Evolutionary conservation across 2,888 invertebrate genomes (phyloP), one percentile per base, ranked within the genome.

Genomic region (Dinocampus coccinellae): DNA sequence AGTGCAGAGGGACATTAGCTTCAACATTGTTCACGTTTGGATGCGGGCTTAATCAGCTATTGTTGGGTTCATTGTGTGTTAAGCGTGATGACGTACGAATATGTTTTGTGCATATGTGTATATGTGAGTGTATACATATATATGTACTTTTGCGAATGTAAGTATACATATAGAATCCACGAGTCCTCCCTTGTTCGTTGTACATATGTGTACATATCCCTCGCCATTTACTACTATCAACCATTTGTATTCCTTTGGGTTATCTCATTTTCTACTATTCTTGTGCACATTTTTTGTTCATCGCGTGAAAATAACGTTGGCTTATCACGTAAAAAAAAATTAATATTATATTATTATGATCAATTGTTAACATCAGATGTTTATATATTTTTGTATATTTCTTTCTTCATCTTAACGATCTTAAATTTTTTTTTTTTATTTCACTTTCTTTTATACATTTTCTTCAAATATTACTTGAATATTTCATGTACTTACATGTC

Each of bases 21-120:
- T 72, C 71, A 79, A 82, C 82, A 80, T 77, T 83, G 82, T 81
- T 79, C 80, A 79, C 80, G 78, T 80, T 81, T 80, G 79, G 81
- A 83, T 81, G 83, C 82, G 81, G 11, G 82, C 82, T 84, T 84
- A 84, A 84, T 84, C 84, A 84, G 79, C 81, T 78, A 83, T 83
- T 83, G 83, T 81, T 76, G 76, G 78, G 76, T 65, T 63, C 63
- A 63, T 63, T 63, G 63, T 63, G 63, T 63, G 24, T 63, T 26
- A 29, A 26, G 26, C 16, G n/a, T 47, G 63, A 52, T 29, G n/a
- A 4, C 9, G 29, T 20, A 16, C 4, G 7, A 1, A 16, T 6
- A n/a, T 47, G 47, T n/a, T n/a, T n/a, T n/a, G n/a, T n/a, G n/a
- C n/a, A n/a, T n/a, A n/a, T n/a, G n/a, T n/a, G n/a, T n/a, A n/a